phyloP scores from a whole-genome alignment of 2,113 vertebrate genomes.

The Sterna hirundo region DNA sequence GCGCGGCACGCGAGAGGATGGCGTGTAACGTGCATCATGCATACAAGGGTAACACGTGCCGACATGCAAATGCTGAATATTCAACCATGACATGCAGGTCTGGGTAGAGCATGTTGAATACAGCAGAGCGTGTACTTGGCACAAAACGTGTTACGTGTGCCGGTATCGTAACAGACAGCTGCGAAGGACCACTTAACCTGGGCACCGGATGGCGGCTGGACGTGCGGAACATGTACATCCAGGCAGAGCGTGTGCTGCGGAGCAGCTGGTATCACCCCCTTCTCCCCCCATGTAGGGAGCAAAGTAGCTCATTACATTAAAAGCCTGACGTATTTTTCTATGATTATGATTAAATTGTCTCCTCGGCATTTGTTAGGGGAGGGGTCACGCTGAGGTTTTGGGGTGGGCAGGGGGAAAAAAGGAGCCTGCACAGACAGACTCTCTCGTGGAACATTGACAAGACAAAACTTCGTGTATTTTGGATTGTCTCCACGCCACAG shows the following conservation, averaged over 20 bases:
- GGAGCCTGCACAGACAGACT: neutral
- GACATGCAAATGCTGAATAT: accelerated
- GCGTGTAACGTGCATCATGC: accelerated
- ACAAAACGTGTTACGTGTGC: accelerated
- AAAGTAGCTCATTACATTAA: neutral
- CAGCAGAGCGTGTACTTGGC: accelerated
- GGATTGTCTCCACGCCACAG: slow-evolving; percentile 42
- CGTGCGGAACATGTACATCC: accelerated
- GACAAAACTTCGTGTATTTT: slow-evolving; percentile 16
- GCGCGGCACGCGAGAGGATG: accelerated
- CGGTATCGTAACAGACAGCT: accelerated
- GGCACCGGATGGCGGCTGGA: neutral
- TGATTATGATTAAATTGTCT: neutral
- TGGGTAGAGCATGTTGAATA: accelerated
- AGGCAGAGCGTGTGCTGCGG: neutral
- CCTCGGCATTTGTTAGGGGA: neutral
- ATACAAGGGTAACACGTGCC: neutral
- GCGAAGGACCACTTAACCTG: accelerated
- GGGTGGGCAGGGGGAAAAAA: neutral
- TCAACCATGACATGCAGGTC: accelerated
- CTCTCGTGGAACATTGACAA: neutral
- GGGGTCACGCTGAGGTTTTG: neutral
- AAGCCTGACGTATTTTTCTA: neutral
- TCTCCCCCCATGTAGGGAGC: neutral
- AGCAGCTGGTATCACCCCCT: neutral